phyloP scores from a whole-genome alignment of 1,140 invertebrate genomes.

The Bombus balteatus region DNA sequence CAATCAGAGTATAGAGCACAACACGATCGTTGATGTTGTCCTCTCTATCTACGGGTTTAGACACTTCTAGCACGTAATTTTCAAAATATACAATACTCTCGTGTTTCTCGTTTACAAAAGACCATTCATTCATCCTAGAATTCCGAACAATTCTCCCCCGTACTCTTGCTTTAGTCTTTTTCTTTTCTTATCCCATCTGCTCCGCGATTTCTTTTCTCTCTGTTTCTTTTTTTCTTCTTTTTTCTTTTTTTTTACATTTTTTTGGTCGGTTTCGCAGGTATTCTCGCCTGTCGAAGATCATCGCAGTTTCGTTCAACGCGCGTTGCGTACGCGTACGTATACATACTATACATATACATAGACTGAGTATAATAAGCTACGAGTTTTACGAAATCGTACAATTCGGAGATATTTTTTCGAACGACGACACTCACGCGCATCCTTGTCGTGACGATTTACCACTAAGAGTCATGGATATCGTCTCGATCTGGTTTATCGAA shows the following conservation, averaged over 20 bases:
- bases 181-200: background rate
- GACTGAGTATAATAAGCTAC: constrained; percentile 8
- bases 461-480: constrained; percentile 3
- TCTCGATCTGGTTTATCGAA: background rate
- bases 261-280: constrained; percentile 49
- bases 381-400: constrained; percentile 17
- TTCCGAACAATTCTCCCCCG: constrained; percentile 8
- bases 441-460: background rate
- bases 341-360: constrained; percentile 26
- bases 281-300: background rate
- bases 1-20: constrained; percentile 75
- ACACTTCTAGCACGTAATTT: constrained; percentile 71
- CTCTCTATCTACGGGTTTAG: constrained; percentile 75
- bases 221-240: background rate
- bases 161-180: background rate
- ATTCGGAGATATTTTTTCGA: background rate
- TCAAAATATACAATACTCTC: constrained; percentile 79
- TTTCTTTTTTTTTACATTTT: background rate
- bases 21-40: constrained; percentile 75
- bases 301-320: background rate
- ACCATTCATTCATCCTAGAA: constrained; percentile 64
- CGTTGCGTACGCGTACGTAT: background rate
- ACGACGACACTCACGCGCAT: background rate
- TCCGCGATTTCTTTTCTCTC: background rate
- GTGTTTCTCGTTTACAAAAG: constrained; percentile 74